Evolutionary conservation across 2,888 invertebrate species (phyloP), one percentile per base, ranked within the genome.

Genomic region (Ommatoiulus sabulosus): DNA sequence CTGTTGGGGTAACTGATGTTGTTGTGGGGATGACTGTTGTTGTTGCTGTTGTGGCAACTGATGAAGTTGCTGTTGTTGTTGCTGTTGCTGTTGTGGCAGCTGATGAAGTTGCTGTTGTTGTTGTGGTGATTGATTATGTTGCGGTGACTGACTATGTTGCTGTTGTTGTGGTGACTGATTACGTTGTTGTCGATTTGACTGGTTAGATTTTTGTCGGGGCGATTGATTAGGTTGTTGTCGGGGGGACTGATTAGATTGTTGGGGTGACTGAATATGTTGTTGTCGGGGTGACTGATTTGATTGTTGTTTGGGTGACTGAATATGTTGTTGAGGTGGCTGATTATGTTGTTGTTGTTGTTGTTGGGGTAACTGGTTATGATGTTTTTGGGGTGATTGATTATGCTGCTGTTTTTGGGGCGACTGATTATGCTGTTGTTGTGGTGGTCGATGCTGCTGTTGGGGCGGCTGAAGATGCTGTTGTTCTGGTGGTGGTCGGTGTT

Each of bases 371-470:
- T 7, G 86, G 10, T 43, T 17, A 2, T 44, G 86, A 12, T 35
- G 86, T 4, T 86, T 44, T 44, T 24, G 86, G 7, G 20, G 44
- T 86, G 8, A 12, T 10, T 86, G 86, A 35, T 87, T 7, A 48
- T 20, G 86, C 5, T 86, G 86, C 0, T 44, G 86, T 24, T 86
- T 44, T 44, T 24, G 86, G 7, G 20, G 44, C 35, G 8, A 12
- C 43, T 86, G 86, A 35, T 87, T 7, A 48, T 20, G 44, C 5
- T 86, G 86, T 4, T 44, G 86, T 86, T 86, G 86, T 20, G 0
- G 43, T 87, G n/a, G n/a, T 85, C 10, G 84, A 24, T 84, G 84
- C 84, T 84, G 84, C 86, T 43, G 86, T 44, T 44, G 86, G 1
- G 8, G 44, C 24, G 12, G 24, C 44, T 24, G 86, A 44, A 17